A percentile compares a stretch with the other conserved stretches of the same genome.
Evolutionary conservation across 2,113 vertebrate genomes (phyloP).

Genomic region (Lates calcarifer): DNA sequence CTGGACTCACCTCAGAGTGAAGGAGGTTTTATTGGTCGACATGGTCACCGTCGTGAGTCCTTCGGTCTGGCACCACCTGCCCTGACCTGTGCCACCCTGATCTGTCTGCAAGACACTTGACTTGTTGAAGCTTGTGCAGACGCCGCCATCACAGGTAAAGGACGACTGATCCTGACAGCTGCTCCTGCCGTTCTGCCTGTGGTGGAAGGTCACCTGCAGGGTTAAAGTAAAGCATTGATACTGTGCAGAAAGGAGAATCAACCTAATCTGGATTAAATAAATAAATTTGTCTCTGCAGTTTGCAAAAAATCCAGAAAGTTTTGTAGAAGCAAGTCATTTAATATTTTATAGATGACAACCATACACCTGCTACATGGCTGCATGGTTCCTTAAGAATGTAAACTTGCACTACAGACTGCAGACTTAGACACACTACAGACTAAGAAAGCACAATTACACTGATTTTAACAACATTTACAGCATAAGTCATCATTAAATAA

Average conservation of each 20-base stretch:
- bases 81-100: background rate
- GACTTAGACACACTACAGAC: too few relatives aligned
- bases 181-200: slow-evolving; percentile 65
- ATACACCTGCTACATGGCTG: too few relatives aligned
- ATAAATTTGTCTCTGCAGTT: too few relatives aligned
- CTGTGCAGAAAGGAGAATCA: too few relatives aligned
- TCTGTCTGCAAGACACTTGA: slow-evolving; percentile 28
- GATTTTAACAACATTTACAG: background rate
- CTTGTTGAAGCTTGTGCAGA: slow-evolving; percentile 18
- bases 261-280: too few relatives aligned
- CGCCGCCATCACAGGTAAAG: slow-evolving; percentile 23
- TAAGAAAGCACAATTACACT: background rate
- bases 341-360: background rate
- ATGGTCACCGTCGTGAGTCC: slow-evolving; percentile 17
- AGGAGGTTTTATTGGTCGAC: background rate
- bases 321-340: too few relatives aligned
- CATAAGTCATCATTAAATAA: background rate
- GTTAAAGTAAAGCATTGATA: background rate
- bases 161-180: slow-evolving; percentile 31
- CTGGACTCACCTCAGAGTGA: slow-evolving; percentile 65
- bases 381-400: background rate
- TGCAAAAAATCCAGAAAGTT: too few relatives aligned
- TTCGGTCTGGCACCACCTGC: slow-evolving; percentile 78
- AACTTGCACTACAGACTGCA: too few relatives aligned
- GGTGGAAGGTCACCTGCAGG: slow-evolving; percentile 69